Base-by-base conservation (phyloP, 2,113 vertebrate species). In the Picathartes gymnocephalus region DNA sequence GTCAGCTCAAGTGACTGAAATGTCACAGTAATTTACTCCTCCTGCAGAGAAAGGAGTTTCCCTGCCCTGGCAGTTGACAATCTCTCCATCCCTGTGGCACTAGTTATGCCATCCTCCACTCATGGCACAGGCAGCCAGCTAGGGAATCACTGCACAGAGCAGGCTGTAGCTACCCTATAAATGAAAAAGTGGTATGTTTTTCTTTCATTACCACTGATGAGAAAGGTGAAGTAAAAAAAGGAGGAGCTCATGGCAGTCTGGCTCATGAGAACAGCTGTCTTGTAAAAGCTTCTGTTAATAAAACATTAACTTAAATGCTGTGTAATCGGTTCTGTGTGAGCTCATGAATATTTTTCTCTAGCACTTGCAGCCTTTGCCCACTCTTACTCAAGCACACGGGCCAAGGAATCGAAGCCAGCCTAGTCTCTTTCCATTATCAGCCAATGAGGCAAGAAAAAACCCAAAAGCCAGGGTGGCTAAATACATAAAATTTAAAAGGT, bases 231-330 rank as follows among this genome's bases (percentile, higher is more conserved):
- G 13, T 47, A 6, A 20, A 39, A 27, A 37, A 65, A 72, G 21
- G 44, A 28, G 18, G 2, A 14, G 23, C 27, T 93, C 2, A 8
- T 18, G 50, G 39, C 30, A 92, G 6, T 35, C 28, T 37, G 22
- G 31, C 50, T 81, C 8, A 4, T 37, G 64, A 72, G 48, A 91
- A 68, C 35, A 78, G 42, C 66, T 66, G 50, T 77, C 81, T 73
- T 60, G 69, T 92, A 81, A 95, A 93, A 71, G 24, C 57, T 85
- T 81, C 57, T 72, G 31, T 76, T 87, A 97, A 91, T 96, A 95
- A 96, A 95, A 90, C 71, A 93, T 92, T 82, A 93, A 92, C 80
- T 86, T 56, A 66, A 92, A 53, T 12, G 48, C 70, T 82, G 62
- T 88, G 89, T 91, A 82, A 92, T 87, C 40, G 45, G 54, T 90